These are phyloP conservation scores for Metridium senile DNA, from an alignment of 92 coral and sea anemone genomes.

Conservation along the genomic window DNA sequence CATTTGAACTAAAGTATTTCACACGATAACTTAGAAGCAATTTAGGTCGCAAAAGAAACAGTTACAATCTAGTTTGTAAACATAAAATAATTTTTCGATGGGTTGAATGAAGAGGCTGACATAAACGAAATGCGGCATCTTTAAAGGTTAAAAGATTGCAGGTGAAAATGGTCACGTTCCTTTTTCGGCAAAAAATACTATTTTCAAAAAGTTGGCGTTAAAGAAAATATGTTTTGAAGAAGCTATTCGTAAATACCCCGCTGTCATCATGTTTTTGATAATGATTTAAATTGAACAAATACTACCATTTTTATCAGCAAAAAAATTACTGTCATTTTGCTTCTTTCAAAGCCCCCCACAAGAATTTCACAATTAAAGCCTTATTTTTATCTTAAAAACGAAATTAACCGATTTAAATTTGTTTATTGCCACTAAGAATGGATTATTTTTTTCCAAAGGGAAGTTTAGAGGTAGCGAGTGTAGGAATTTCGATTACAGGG, in stretches of 20 bases:
- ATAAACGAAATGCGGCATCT: neutral
- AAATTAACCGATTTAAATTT: neutral
- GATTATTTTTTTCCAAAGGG: neutral
- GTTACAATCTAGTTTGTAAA: slow-evolving; percentile 31
- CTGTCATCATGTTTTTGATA: slow-evolving; percentile 2
- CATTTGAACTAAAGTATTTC: slow-evolving; percentile 32
- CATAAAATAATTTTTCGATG: slow-evolving; percentile 1
- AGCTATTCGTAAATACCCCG: neutral
- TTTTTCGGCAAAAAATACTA: neutral
- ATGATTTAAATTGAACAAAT: slow-evolving; percentile 2
- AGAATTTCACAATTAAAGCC: neutral
- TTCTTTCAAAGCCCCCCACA: slow-evolving; percentile 1
- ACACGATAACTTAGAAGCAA: slow-evolving; percentile 22
- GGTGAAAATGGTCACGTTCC: neutral
- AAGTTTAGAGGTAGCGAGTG: neutral
- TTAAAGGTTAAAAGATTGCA: neutral
- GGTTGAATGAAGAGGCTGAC: neutral
- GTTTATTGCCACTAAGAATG: neutral
- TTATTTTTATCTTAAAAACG: neutral
- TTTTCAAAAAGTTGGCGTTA: neutral
- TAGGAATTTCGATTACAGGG: neutral
- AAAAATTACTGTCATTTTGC: neutral
- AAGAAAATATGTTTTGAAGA: neutral
- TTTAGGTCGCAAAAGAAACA: slow-evolving; percentile 25
- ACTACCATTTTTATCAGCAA: neutral